A percentile compares a stretch with the other conserved stretches of the same genome.
Evolutionary conservation across 1,140 invertebrate genomes (phyloP).

Genomic region (Leptopilina clavipes): DNA sequence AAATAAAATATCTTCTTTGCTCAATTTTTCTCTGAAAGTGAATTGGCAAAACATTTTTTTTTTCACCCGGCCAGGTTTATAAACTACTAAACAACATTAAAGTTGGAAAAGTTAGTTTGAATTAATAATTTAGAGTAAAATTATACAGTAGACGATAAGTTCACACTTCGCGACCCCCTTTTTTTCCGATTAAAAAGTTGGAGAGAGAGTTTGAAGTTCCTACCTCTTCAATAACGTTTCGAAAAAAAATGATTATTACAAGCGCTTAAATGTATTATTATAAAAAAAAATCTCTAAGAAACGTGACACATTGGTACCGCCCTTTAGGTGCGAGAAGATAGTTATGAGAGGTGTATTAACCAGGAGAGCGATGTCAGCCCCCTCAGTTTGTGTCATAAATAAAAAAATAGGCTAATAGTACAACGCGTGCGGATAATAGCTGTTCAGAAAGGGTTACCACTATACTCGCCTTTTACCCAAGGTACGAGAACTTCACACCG

Average conservation of each 20-base stretch:
- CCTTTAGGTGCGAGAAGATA: slow-evolving; percentile 1
- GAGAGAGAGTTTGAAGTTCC: too few species aligned
- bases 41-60: slow-evolving; percentile 2
- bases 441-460: slow-evolving; percentile 51
- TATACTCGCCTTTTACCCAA: slow-evolving; percentile 55
- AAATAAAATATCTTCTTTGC: slow-evolving; percentile 8
- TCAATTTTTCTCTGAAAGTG: slow-evolving; percentile 5
- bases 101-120: too few species aligned
- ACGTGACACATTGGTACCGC: background rate
- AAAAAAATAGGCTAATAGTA: slow-evolving; percentile 62
- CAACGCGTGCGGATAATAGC: slow-evolving; percentile 61
- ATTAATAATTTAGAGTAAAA: too few species aligned
- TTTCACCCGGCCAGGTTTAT: background rate
- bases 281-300: background rate
- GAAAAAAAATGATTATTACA: background rate
- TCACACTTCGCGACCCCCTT: too few species aligned
- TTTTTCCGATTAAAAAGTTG: too few species aligned
- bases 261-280: too few species aligned
- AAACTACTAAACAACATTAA: too few species aligned
- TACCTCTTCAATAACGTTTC: background rate
- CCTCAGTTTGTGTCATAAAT: slow-evolving; percentile 52
- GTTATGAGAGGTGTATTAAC: background rate
- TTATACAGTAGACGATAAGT: too few species aligned
- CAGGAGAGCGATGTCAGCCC: background rate
- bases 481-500: slow-evolving; percentile 55